Percentiles rank a stretch among this genome's conserved stretches.
Conservation (phyloP, 2,888 invertebrate species). For the Drymonia ruficornis region DNA sequence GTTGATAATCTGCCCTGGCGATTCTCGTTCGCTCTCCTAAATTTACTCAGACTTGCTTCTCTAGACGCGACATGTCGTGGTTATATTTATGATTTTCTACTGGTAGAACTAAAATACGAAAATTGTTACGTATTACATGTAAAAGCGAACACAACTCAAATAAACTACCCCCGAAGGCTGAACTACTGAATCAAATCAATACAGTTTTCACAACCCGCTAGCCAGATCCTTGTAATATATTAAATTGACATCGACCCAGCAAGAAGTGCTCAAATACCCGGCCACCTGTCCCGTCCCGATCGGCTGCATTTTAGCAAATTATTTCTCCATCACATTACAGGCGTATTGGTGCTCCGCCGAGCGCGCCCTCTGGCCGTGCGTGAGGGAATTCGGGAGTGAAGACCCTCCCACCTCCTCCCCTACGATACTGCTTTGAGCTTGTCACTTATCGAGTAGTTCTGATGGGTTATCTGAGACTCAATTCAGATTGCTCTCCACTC, state of each 20-base stretch:
- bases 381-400: constrained; percentile 66
- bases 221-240: constrained; percentile 56
- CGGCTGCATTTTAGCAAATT: constrained; percentile 79
- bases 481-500: not conserved
- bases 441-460: constrained; percentile 45
- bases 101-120: too few species aligned
- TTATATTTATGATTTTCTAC: too few species aligned
- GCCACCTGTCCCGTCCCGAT: constrained; percentile 63
- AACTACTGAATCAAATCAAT: constrained; percentile 18
- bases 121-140: too few species aligned
- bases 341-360: constrained; percentile 72
- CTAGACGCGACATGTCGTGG: too few species aligned
- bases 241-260: constrained; percentile 66
- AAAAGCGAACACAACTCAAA: not conserved
- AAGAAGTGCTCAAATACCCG: constrained; percentile 71
- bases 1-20: too few species aligned
- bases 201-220: constrained; percentile 16
- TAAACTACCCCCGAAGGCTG: not conserved
- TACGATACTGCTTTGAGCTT: constrained; percentile 44
- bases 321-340: constrained; percentile 76
- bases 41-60: too few species aligned
- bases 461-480: constrained; percentile 27
- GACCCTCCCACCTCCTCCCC: constrained; percentile 39
- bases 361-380: constrained; percentile 75
- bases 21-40: too few species aligned